These are phyloP conservation scores for Drusus annulatus DNA, from an alignment of 1,140 invertebrate genomes.

Conservation along the genomic window DNA sequence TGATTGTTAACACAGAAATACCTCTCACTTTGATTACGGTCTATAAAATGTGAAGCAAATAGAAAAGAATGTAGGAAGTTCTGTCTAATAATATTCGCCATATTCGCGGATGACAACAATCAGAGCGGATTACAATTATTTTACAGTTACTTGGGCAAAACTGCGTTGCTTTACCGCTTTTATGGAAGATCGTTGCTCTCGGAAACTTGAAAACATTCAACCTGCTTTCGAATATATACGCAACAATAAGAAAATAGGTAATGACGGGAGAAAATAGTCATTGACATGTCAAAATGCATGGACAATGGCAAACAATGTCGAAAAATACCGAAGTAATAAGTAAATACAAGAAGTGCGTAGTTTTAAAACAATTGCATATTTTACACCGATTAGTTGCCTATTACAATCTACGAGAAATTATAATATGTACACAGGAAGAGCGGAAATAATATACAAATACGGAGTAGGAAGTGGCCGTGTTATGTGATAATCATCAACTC, in stretches of 20 bases:
- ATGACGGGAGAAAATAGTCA: conserved; percentile 2
- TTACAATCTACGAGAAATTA: not conserved
- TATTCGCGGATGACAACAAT: conserved; percentile 11
- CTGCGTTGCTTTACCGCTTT: conserved; percentile 1
- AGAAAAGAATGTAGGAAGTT: too few species aligned
- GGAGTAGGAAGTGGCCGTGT: not conserved
- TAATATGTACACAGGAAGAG: conserved; percentile 29
- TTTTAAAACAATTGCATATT: conserved; percentile 17
- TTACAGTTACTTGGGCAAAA: conserved; percentile 15
- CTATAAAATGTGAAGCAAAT: too few species aligned
- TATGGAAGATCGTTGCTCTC: not conserved
- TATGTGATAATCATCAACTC: conserved; percentile 17
- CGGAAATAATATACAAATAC: conserved; percentile 28
- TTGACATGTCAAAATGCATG: conserved; percentile 27
- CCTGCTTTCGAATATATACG: conserved; percentile 13
- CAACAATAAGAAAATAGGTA: conserved; percentile 24
- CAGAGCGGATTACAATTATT: not conserved
- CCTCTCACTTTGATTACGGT: too few species aligned
- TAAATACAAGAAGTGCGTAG: conserved; percentile 21
- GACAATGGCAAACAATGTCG: not conserved
- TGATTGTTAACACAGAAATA: too few species aligned
- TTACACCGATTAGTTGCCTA: not conserved
- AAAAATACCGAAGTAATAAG: not conserved
- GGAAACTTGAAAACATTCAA: not conserved
- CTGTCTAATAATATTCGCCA: too few species aligned